phyloP scores from a whole-genome alignment of 1,140 invertebrate genomes.

The Portunus trituberculatus region DNA sequence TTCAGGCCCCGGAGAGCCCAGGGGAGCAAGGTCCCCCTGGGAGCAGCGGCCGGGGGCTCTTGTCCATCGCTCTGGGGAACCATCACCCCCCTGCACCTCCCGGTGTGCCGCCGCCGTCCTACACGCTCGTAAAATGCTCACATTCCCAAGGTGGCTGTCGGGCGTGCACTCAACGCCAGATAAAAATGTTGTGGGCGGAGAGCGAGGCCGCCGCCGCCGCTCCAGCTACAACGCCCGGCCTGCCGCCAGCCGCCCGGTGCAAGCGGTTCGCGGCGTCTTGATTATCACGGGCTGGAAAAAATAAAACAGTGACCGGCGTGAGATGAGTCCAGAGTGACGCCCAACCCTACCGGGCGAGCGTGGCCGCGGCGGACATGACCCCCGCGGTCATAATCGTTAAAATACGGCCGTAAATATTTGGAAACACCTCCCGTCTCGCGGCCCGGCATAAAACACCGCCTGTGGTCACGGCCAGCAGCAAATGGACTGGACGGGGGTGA shows the following conservation, averaged over 20 bases:
- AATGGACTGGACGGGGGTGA: constrained; percentile 64
- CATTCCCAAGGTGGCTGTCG: constrained; percentile 44
- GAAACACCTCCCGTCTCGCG: constrained; percentile 37
- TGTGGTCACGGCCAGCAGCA: constrained; percentile 66
- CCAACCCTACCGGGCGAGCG: neutral
- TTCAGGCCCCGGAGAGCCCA: neutral
- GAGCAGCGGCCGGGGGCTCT: constrained; percentile 62
- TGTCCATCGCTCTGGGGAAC: constrained; percentile 52
- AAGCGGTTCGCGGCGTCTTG: neutral
- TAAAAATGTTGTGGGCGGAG: constrained; percentile 62
- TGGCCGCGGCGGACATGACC: constrained; percentile 5
- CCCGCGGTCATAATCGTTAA: constrained; percentile 67
- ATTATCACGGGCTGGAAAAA: too few relatives aligned
- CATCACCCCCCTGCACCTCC: constrained; percentile 31
- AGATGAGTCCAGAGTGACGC: neutral
- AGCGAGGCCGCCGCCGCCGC: neutral
- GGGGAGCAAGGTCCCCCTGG: constrained; percentile 22
- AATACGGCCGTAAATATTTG: constrained; percentile 73
- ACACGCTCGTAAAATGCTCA: constrained; percentile 53
- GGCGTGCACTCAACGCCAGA: constrained; percentile 35
- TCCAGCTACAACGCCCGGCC: neutral
- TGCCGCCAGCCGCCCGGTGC: neutral
- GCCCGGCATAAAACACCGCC: constrained; percentile 61
- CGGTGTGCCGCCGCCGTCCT: constrained; percentile 47
- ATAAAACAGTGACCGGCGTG: neutral